Evolutionary conservation across 1,140 invertebrate genomes (phyloP), one percentile per base, ranked within the genome.

Genomic region (Drosophila nasuta): DNA sequence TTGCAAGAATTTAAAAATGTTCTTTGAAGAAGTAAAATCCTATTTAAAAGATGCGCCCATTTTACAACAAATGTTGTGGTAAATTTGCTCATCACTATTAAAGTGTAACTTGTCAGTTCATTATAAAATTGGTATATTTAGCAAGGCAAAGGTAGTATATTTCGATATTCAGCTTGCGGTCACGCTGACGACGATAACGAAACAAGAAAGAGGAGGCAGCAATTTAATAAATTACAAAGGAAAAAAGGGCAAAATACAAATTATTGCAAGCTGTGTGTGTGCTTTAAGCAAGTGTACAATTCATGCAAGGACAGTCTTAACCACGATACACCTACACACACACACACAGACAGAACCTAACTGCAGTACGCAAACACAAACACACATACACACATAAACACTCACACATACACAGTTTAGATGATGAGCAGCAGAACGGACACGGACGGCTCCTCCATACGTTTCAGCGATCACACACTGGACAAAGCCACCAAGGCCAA

Each of bases 401-500:
- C 15, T 56, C 68, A 60, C 48, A 64, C n/a, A 71, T 49, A 67
- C 77, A 71, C 83, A 88, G 83, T 78, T 83, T 88, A 88, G 85
- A 88, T 88, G 85, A 92, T 92, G 91, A 92, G 91, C 81, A 91
- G 89, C 79, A 89, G 82, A 75, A 89, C 86, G 67, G 76, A 81
- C 78, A 74, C 88, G 73, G 91, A 92, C 69, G 90, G 83, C 71
- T 88, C 91, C 77, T 92, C 95, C 83, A 96, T 97, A 91, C 95
- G 96, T 93, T 98, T 98, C 94, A 98, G 97, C 94, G 97, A 97
- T 81, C 97, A 99, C 93, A 99, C 98, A 77, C 94, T 98, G 90
- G 99, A 99, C 94, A 99, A 99, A 94, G 99, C 98, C 69, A 99
- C 98, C 88, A 99, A 99, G 94, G 98, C 98, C 75, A 99, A 99